Evolutionary conservation across 30 jellyfish, hydroid and myxozoan species (phyloP), one percentile per base, ranked within the genome.

Genomic region (Euphysa ruthae): DNA sequence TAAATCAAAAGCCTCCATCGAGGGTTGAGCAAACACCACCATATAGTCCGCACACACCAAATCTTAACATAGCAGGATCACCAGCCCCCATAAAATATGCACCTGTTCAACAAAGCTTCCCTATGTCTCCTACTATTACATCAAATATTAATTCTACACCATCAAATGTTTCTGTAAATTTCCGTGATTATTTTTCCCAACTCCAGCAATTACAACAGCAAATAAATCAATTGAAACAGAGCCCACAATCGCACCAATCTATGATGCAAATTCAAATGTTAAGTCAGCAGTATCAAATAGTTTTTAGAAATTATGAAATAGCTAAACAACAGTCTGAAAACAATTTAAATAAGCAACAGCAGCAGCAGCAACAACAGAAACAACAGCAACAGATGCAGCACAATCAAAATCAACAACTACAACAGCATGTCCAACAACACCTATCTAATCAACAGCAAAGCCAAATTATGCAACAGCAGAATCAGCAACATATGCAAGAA

Each of bases 1-100:
- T 73, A 0, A 23, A 58, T 12, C 77, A 63, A 63, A 63, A 31
- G 15, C 42, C 58, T 16, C 20, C 46, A 18, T 24, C 77, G 7
- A 42, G 57, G 18, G 25, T 49, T 1, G 58, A 16, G 43, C 60
- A 46, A 10, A 30, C 70, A 18, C 44, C 43, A 3, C 35, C 70
- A 16, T 56, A 56, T 56, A 25, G 44, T 19, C 44, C 60, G 16
- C 70, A 18, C 35, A 30, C 77, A 1, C 42, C 77, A 33, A 62
- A 38, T 66, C 38, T 55, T n/a, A 43, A 52, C 32, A 23, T 68
- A 29, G 54, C 81, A 29, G 70, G 86, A 2, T 82, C 95, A 13
- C 72, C 80, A 29, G 70, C 93, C 3, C 72, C 80, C 27, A 68
- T 77, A 14, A 87, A 82, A 15, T 62, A 56, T 30, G 43, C 70